Evolutionary conservation across 2,113 vertebrate species (phyloP).

Genomic region (Platysternon megacephalum): DNA sequence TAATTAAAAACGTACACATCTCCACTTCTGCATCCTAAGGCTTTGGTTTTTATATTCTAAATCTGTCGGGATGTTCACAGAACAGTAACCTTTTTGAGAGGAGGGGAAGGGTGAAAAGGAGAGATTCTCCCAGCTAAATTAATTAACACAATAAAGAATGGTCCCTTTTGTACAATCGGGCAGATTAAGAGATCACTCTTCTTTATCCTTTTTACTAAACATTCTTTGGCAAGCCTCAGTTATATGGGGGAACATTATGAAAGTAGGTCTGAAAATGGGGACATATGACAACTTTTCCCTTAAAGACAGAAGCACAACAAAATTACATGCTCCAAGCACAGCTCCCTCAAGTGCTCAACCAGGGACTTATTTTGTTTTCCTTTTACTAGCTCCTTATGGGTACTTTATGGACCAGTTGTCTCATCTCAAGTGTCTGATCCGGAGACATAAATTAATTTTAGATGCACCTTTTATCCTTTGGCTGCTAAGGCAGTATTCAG

Average conservation of each 20-base stretch:
- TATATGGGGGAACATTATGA: constrained; percentile 53
- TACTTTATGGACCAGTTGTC: constrained; percentile 76
- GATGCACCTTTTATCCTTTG: constrained; percentile 77
- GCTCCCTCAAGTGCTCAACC: constrained; percentile 51
- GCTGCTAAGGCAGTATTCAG: constrained; percentile 74
- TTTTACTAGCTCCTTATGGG: constrained; percentile 73
- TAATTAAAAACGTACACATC: constrained; percentile 47
- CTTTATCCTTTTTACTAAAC: constrained; percentile 52
- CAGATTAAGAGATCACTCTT: constrained; percentile 34
- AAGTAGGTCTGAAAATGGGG: constrained; percentile 53
- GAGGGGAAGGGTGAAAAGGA: background rate
- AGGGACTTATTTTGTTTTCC: constrained; percentile 68
- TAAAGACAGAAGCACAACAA: constrained; percentile 53
- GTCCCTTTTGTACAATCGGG: background rate
- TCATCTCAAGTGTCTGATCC: constrained; percentile 76
- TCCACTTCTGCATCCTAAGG: background rate
- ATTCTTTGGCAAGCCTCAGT: constrained; percentile 45
- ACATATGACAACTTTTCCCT: constrained; percentile 8
- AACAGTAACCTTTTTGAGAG: background rate
- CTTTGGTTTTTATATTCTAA: constrained; percentile 19
- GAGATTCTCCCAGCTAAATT: constrained; percentile 45
- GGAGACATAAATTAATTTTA: constrained; percentile 82
- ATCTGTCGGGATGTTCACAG: constrained; percentile 10
- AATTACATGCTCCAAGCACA: constrained; percentile 51
- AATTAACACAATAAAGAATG: constrained; percentile 40